These are phyloP conservation scores for Hymenochirus boettgeri DNA, from an alignment of 2,113 vertebrate species.

Conservation along the genomic window DNA sequence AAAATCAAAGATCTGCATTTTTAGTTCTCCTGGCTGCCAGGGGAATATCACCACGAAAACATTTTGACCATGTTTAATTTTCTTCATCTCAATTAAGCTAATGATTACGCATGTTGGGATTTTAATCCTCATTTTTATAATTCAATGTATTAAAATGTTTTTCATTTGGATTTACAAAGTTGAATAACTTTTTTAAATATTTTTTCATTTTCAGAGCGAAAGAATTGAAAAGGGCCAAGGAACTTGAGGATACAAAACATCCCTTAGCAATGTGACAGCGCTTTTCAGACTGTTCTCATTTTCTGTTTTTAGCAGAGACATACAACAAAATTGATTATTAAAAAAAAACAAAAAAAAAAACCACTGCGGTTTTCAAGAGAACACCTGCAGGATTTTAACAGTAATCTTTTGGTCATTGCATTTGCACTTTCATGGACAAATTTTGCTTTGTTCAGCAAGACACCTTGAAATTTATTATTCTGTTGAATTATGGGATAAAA, in stretches of 20 bases:
- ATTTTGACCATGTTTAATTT: no score
- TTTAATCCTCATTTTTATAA: no score
- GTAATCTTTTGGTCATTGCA: conserved; percentile 82
- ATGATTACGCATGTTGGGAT: no score
- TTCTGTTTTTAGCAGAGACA: conserved; percentile 95
- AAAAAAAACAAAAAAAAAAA: conserved; percentile 64
- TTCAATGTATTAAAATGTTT: no score
- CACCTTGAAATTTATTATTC: conserved; percentile 78
- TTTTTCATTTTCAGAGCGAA: conserved; percentile 90
- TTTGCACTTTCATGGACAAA: conserved; percentile 85
- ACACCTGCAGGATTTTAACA: conserved; percentile 79
- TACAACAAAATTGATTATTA: conserved; percentile 67
- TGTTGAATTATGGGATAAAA: conserved; percentile 68
- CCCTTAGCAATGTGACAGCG: conserved; percentile 96
- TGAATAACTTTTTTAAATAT: conserved; percentile 37
- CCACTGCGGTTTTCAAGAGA: conserved; percentile 75
- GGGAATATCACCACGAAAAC: no score
- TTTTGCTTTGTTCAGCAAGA: conserved; percentile 83
- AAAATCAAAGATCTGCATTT: no score
- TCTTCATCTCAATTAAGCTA: no score
- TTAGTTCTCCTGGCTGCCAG: no score
- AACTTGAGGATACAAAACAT: conserved; percentile 93
- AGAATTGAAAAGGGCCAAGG: conserved; percentile 99
- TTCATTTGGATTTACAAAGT: no score
- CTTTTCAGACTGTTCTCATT: conserved; percentile 92